Conservation (phyloP, 2,797 vertebrate genomes). For the Lepilemur ruficaudatus region DNA sequence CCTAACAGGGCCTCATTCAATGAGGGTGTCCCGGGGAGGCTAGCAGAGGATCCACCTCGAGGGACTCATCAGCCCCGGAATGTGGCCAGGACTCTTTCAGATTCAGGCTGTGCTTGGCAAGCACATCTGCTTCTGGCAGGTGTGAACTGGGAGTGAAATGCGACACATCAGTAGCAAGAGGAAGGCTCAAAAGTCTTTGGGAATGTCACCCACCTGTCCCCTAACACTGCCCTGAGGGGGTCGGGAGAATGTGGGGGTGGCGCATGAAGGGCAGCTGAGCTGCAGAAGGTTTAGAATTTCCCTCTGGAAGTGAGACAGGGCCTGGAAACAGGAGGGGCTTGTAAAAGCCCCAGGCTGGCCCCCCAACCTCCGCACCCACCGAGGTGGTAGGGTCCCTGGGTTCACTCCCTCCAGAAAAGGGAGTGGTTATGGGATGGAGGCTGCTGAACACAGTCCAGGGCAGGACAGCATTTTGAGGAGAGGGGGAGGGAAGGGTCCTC, state of each 20-base stretch:
- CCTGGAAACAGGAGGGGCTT: background rate
- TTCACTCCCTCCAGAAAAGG: background rate
- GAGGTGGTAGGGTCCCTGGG: background rate
- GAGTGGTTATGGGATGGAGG: background rate
- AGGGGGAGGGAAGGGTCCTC: background rate
- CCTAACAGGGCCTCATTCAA: background rate
- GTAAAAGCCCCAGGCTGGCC: no score
- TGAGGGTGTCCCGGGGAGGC: background rate
- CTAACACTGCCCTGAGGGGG: background rate
- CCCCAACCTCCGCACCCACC: accelerated
- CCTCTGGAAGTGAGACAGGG: background rate
- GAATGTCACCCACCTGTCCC: background rate
- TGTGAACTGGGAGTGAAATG: accelerated
- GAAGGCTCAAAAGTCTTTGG: background rate
- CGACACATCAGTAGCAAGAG: background rate
- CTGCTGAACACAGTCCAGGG: background rate
- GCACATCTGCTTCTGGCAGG: no score
- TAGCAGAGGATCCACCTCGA: accelerated
- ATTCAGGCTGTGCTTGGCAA: background rate
- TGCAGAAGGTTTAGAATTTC: background rate
- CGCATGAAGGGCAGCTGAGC: background rate
- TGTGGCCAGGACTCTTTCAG: background rate
- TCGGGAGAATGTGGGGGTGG: no score
- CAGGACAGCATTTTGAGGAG: background rate
- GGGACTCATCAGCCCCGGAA: background rate